phyloP scores from a whole-genome alignment of 2,113 vertebrate genomes.

The Nibea albiflora region DNA sequence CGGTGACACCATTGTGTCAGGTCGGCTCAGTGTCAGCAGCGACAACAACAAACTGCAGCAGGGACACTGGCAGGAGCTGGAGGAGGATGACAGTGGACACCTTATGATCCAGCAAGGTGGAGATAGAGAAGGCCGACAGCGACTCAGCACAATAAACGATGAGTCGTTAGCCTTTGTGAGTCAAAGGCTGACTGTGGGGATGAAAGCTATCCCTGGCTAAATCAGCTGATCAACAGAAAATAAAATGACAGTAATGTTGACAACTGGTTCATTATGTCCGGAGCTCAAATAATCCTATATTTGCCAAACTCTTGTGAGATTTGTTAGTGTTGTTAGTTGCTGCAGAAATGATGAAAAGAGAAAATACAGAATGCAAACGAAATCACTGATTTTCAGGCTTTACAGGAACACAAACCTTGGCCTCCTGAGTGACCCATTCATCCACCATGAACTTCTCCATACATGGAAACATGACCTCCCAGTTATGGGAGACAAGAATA shows the following conservation, averaged over 20 bases:
- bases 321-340: no score
- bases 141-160: not conserved
- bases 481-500: no score
- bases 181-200: not conserved
- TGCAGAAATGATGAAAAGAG: no score
- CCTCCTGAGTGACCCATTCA: no score
- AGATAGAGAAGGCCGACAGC: not conserved
- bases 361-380: no score
- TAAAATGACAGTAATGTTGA: not conserved
- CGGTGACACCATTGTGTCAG: constrained; percentile 75
- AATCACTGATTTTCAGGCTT: no score
- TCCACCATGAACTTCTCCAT: no score
- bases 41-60: constrained; percentile 2
- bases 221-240: not conserved
- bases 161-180: not conserved
- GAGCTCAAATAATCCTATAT: no score
- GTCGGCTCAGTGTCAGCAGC: constrained; percentile 55
- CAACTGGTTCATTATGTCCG: not conserved
- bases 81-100: constrained; percentile 8
- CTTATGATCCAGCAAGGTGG: constrained; percentile 16
- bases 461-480: no score
- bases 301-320: no score
- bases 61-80: not conserved
- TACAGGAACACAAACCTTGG: no score
- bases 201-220: not conserved